Evolutionary conservation across 2,888 invertebrate species (phyloP), one percentile per base, ranked within the genome.

Genomic region (Drosophila melanosoma): DNA sequence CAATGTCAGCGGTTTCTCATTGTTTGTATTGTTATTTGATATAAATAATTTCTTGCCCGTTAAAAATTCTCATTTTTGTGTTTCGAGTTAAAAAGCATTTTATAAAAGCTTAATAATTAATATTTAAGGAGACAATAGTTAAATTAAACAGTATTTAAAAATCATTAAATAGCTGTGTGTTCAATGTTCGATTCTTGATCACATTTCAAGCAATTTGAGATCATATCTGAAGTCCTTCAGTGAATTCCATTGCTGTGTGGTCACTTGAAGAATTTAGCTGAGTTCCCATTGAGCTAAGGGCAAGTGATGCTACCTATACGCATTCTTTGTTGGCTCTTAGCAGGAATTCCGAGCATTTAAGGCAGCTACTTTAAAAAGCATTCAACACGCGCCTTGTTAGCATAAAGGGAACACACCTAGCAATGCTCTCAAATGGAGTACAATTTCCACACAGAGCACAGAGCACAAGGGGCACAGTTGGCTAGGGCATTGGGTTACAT

Each of bases 361-460:
- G 49, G 61, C 53, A 73, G 68, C 68, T 85, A 85, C 79, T 82
- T 73, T 69, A 69, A 69, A 68, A 49, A 36, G 57, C 88, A 73
- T 79, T 76, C 63, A 79, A 79, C 72, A 68, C 69, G 73, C 76
- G 83, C 72, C 87, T 89, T 71, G 87, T 89, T 89, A 88, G 84
- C 83, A 81, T 76, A 74, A 72, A 74, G 70, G 64, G 59, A 69
- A 74, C 38, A 49, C 38, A 52, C 53, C 57, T 58, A 67, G 48
- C 58, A 53, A 49, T 56, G 33, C 65, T 70, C 84, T 83, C 61
- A 77, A 71, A 81, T 71, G 68, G 58, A 83, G 62, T 38, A 48
- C 68, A 76, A 83, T 78, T 80, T 73, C 76, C 73, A 67, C 70
- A 68, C 64, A 56, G 70, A 56, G 32, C 23, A 23, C 23, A 23